These are phyloP conservation scores for Magallana nippona DNA, from an alignment of 2,888 invertebrate genomes.

Conservation along the genomic window DNA sequence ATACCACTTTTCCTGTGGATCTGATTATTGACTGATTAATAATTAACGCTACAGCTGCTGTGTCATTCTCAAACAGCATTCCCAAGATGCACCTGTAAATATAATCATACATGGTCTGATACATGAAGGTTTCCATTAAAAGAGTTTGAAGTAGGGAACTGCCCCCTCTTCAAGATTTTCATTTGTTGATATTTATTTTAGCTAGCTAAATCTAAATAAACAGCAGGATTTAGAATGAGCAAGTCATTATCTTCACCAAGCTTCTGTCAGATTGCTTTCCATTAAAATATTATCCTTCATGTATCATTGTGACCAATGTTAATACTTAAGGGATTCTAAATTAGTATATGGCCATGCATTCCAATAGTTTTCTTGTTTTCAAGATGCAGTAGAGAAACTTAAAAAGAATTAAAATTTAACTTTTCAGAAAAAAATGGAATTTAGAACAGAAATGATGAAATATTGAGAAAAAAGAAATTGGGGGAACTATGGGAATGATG, in stretches of 20 bases:
- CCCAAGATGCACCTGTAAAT: slow-evolving; percentile 23
- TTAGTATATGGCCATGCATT: slow-evolving; percentile 22
- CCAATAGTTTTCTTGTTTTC: slow-evolving; percentile 11
- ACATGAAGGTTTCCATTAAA: background rate
- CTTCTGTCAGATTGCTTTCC: background rate
- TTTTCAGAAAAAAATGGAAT: background rate
- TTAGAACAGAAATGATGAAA: background rate
- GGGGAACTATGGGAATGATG: slow-evolving; percentile 30
- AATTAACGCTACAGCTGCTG: background rate
- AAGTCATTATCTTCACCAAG: background rate
- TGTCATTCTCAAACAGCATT: slow-evolving; percentile 3
- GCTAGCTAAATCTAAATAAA: background rate
- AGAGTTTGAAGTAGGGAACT: no score
- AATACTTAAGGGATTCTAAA: slow-evolving; percentile 6
- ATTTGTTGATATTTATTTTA: background rate
- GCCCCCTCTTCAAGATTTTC: background rate
- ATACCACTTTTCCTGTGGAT: background rate
- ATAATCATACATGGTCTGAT: background rate
- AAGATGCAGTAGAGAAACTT: background rate
- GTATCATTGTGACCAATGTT: background rate
- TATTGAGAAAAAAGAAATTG: background rate
- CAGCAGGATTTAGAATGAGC: background rate
- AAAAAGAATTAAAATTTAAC: background rate
- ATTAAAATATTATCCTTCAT: background rate
- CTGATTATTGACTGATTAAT: slow-evolving; percentile 12